These are phyloP conservation scores for Hoplodrina blanda DNA, from an alignment of 2,888 invertebrate species.

Conservation along the genomic window DNA sequence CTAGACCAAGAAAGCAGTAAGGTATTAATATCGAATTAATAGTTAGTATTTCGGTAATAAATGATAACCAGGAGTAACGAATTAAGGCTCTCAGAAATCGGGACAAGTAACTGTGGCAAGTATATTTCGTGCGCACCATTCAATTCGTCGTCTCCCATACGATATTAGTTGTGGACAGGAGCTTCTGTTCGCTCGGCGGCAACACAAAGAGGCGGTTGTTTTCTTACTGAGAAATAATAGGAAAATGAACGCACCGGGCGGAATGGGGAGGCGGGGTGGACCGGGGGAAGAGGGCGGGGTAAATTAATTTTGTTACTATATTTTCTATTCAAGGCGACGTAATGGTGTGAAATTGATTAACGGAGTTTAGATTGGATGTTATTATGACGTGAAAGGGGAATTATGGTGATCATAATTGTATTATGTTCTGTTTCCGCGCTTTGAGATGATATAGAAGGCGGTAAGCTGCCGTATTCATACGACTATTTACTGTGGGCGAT, in stretches of 20 bases:
- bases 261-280: not conserved
- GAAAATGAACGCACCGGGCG: conserved; percentile 58
- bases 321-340: conserved; percentile 58
- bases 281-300: conserved; percentile 15
- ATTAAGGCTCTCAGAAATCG: not conserved
- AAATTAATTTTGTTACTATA: conserved; percentile 64
- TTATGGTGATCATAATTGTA: conserved; percentile 31
- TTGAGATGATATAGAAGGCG: conserved; percentile 6
- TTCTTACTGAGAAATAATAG: conserved; percentile 65
- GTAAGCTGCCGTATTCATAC: not conserved
- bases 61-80: not conserved
- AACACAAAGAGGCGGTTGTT: conserved; percentile 62
- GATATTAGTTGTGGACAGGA: conserved; percentile 51
- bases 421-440: conserved; percentile 25
- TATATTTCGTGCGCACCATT: conserved; percentile 5
- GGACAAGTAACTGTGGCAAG: not conserved
- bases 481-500: not conserved
- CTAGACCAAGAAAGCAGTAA: not conserved
- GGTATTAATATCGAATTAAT: not conserved
- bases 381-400: conserved; percentile 37
- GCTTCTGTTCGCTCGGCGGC: conserved; percentile 48
- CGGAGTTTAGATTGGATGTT: conserved; percentile 55
- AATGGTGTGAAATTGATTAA: conserved; percentile 62
- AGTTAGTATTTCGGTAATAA: not conserved
- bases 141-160: conserved; percentile 25